Evolutionary conservation across 2,888 invertebrate species (phyloP).

Genomic region (Philopedon plagiatum): DNA sequence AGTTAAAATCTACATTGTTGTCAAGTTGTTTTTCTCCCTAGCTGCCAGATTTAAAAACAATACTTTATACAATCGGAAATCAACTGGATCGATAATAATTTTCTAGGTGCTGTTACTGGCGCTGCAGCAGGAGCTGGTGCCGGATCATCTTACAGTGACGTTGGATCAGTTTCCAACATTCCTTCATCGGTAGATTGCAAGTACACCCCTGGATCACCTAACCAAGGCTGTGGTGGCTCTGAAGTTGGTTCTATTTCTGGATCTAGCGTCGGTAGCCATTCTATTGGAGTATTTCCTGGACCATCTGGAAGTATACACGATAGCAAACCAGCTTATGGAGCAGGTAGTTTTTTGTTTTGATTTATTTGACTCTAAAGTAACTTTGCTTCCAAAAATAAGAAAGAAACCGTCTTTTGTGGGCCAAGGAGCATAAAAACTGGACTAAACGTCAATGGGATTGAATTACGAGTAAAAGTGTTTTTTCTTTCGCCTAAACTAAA

Average conservation of each 20-base stretch:
- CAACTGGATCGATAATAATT: too few species aligned
- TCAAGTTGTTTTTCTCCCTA: too few species aligned
- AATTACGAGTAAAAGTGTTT: too few species aligned
- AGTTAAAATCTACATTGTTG: too few species aligned
- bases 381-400: too few species aligned
- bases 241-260: neutral
- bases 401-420: too few species aligned
- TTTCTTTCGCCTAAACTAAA: too few species aligned
- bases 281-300: slow-evolving; percentile 50
- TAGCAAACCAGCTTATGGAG: slow-evolving; percentile 52
- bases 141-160: neutral
- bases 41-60: too few species aligned
- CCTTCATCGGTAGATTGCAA: slow-evolving; percentile 11
- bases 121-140: slow-evolving; percentile 13
- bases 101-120: neutral
- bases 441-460: too few species aligned
- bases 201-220: slow-evolving; percentile 28
- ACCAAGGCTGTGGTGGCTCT: slow-evolving; percentile 3
- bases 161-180: neutral
- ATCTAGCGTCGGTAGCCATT: slow-evolving; percentile 37
- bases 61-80: too few species aligned
- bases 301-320: slow-evolving; percentile 55
- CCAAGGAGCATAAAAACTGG: too few species aligned
- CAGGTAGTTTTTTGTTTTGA: neutral
- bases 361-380: neutral